Conservation (phyloP, 2,888 invertebrate species). For the Branchellion lobata region DNA sequence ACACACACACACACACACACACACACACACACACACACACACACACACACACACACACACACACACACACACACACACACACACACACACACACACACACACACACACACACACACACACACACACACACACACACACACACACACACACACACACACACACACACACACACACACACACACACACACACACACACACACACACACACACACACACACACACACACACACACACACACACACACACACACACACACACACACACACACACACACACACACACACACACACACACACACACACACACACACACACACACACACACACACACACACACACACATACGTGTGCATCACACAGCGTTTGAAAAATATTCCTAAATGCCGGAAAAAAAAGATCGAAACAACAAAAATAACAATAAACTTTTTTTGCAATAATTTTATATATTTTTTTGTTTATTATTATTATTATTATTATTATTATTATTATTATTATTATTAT, state of each 20-base stretch:
- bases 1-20: conserved; percentile 19
- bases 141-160: conserved; percentile 23
- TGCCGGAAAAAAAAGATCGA: too few relatives aligned
- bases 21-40: conserved; percentile 23
- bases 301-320: conserved; percentile 23
- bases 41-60: conserved; percentile 22
- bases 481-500: too few relatives aligned
- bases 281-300: conserved; percentile 23
- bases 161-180: conserved; percentile 23
- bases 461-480: too few relatives aligned
- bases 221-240: conserved; percentile 22
- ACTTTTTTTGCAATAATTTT: too few relatives aligned
- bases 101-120: conserved; percentile 23
- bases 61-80: conserved; percentile 23
- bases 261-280: conserved; percentile 19
- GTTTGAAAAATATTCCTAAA: too few relatives aligned
- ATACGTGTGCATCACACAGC: too few relatives aligned
- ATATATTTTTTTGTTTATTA: too few relatives aligned
- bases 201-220: conserved; percentile 23
- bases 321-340: conserved; percentile 23
- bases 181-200: conserved; percentile 23
- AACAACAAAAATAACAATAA: too few relatives aligned
- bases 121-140: conserved; percentile 23
- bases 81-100: conserved; percentile 23
- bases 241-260: conserved; percentile 23